These are phyloP conservation scores for Echinarachnius parma DNA, from an alignment of 53 echinoderm and acorn worm genomes.

Conservation along the genomic window DNA sequence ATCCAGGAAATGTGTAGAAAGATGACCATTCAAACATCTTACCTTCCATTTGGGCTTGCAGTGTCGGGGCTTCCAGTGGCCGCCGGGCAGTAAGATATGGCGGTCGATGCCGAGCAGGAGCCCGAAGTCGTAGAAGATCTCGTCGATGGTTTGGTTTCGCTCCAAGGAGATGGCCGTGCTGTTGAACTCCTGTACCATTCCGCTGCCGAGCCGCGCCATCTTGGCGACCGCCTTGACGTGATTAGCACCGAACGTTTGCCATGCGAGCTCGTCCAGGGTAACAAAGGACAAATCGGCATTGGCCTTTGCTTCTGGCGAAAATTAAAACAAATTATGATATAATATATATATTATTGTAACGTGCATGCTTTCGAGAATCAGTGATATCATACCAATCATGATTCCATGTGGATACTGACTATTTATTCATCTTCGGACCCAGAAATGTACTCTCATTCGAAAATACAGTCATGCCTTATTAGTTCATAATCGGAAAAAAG, in stretches of 20 bases:
- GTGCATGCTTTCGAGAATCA: no score
- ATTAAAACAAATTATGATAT: no score
- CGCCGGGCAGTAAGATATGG: constrained; percentile 63
- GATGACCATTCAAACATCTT: no score
- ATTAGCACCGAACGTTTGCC: constrained; percentile 20
- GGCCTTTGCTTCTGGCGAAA: background rate
- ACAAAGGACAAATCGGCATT: background rate
- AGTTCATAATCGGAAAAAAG: no score
- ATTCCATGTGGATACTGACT: no score
- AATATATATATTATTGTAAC: no score
- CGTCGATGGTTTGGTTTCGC: constrained; percentile 33
- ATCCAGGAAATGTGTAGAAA: no score
- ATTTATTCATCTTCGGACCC: no score
- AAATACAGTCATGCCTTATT: no score
- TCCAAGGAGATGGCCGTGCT: background rate
- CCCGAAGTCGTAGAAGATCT: constrained; percentile 25
- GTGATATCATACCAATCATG: no score
- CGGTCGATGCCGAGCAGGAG: constrained; percentile 27
- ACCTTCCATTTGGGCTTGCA: constrained; percentile 65
- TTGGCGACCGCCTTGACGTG: background rate
- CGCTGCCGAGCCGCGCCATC: constrained; percentile 10
- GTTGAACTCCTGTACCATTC: constrained; percentile 13
- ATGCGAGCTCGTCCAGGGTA: constrained; percentile 25
- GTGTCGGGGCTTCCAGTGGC: constrained; percentile 64
- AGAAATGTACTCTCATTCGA: no score